Evolutionary conservation across 2,113 vertebrate species (phyloP), one percentile per base, ranked within the genome.

Genomic region (Struthidea cinerea): DNA sequence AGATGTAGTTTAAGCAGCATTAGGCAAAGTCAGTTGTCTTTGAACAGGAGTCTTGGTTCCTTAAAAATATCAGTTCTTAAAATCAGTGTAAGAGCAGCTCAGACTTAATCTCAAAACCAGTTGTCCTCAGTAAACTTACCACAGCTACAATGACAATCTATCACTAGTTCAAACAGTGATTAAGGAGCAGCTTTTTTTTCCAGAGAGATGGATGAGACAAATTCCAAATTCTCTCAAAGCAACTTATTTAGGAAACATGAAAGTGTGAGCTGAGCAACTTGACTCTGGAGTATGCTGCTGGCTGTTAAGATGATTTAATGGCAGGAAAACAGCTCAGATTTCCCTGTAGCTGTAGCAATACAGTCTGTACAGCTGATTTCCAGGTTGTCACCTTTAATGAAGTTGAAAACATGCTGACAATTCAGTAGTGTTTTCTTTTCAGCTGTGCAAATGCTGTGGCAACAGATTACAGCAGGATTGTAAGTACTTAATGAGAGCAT

Each of bases 311-410:
- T 84, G 75, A 93, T 67, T 85, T 79, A 96, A 93, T 93, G 71
- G 50, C 32, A 86, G 70, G 28, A 37, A 93, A 97, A 91, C 47
- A 87, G 63, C 70, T 91, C 59, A 39, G 59, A 94, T 90, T 94
- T 87, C 69, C 68, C 59, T 56, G 39, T 70, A 60, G 78, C 52
- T 59, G 47, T 61, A 75, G 46, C 65, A 91, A 76, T 94, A 44
- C 15, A 84, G 90, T 39, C 92, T 93, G 69, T 90, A 92, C 80
- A 93, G 87, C 47, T 95, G 96, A 97, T 96, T 95, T 95, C 94
- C 90, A 95, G 69, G 94, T 93, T 97, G 95, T 95, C 96, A 95
- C 89, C 91, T 96, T 95, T 91, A 97, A 97, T 96, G 94, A 97
- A 96, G 91, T 95, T 95, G 93, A 97, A 97, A 97, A 96, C 73